Evolutionary conservation across 2,797 vertebrate species (phyloP), one percentile per base, ranked within the genome.

Genomic region (Smutsia temminckii): DNA sequence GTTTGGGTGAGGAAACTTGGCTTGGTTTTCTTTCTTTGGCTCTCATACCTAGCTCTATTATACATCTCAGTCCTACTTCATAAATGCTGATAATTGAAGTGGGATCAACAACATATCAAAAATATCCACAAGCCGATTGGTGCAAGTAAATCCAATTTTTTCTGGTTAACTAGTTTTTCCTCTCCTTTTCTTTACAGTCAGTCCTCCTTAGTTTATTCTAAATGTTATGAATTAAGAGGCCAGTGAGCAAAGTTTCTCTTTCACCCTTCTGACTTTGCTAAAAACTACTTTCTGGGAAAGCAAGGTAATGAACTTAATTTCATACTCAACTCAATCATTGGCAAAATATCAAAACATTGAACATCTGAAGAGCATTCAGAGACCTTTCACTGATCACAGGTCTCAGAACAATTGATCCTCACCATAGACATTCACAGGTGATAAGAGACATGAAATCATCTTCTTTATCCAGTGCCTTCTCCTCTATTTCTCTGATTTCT

Each of bases 261-360:
- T 94, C 14, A 72, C 18, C 5, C 10, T 78, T 55, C 16, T 49
- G 20, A 75, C 11, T 95, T 93, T 83, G n/a, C n/a, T 89, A 74
- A 78, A 92, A 96, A 95, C 40, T 68, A 3, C 51, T 93, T 16
- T 55, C 34, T 77, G n/a, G n/a, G n/a, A 88, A 92, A 27, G 49
- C 8, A 74, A 90, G 42, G 40, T 55, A 90, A 64, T 37, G 55
- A 66, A 42, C 25, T 94, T 75, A 84, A 66, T 20, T 72, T 94
- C 21, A n/a, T 71, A 63, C 7, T 93, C 92, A 85, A 89, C 17
- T 18, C 21, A 80, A 11, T 84, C 61, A 57, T 86, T 92, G 63
- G 18, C 1, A 61, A 81, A 79, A 10, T 81, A 21, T 91, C 72
- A 42, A 93, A 87, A 66, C 46, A 57, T 1, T 57, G 23, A 32